Percentiles rank a stretch among this genome's conserved stretches.
These are phyloP conservation scores for Samia ricini DNA, from an alignment of 1,140 invertebrate genomes.

Conservation along the genomic window DNA sequence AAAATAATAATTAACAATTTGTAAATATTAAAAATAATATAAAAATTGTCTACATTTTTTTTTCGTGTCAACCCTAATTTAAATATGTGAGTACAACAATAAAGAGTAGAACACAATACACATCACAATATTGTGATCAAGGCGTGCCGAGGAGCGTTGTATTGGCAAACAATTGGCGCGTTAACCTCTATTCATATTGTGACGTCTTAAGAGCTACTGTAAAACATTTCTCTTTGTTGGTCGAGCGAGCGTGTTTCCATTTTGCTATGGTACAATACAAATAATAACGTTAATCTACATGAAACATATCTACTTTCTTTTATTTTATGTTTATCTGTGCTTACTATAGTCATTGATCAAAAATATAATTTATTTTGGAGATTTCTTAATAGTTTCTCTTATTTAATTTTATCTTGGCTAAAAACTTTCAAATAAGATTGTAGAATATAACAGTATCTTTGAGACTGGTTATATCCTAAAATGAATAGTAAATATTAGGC, in stretches of 20 bases:
- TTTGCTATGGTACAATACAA: constrained; percentile 10
- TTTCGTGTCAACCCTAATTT: constrained; percentile 11
- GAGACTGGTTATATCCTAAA: too few relatives aligned
- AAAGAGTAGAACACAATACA: constrained; percentile 3
- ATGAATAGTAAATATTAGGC: too few relatives aligned
- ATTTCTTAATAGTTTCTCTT: too few relatives aligned
- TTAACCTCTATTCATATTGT: constrained; percentile 14
- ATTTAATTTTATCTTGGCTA: too few relatives aligned
- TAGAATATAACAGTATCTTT: too few relatives aligned
- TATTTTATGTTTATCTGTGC: too few relatives aligned
- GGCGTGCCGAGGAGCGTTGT: constrained; percentile 9
- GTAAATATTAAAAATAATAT: not conserved
- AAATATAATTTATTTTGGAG: too few relatives aligned
- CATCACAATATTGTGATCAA: constrained; percentile 33
- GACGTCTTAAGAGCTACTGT: constrained; percentile 19
- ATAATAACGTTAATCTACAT: too few relatives aligned
- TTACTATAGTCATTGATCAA: too few relatives aligned
- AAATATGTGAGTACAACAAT: constrained; percentile 6
- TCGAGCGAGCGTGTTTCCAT: not conserved
- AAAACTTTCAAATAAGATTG: too few relatives aligned
- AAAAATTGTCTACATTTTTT: not conserved
- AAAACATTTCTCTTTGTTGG: constrained; percentile 21
- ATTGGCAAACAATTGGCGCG: constrained; percentile 39
- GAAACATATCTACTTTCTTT: too few relatives aligned
- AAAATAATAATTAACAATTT: not conserved